Evolutionary conservation across 2,797 vertebrate genomes (phyloP).

Genomic region (Luscinia luscinia): DNA sequence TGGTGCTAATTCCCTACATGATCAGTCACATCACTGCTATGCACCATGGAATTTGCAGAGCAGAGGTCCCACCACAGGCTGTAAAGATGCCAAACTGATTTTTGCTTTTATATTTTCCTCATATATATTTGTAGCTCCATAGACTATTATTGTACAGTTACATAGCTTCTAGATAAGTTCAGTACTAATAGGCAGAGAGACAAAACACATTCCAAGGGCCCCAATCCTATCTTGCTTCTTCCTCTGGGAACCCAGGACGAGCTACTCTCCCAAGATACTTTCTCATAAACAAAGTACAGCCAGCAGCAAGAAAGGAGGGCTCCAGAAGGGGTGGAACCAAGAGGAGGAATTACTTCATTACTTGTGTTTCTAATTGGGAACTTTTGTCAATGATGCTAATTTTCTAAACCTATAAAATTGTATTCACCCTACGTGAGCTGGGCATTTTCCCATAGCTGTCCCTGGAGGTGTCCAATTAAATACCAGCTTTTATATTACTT

Average conservation of each 20-base stretch:
- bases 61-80: not conserved
- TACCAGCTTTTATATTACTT: not conserved
- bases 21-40: not conserved
- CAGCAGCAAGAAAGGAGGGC: not conserved
- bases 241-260: not conserved
- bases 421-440: accelerated
- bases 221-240: not conserved
- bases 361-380: not conserved
- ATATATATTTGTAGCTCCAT: not conserved
- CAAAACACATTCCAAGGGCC: not conserved
- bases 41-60: not conserved
- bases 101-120: not conserved
- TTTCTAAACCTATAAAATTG: not conserved
- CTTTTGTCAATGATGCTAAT: not conserved
- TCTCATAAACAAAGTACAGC: not conserved
- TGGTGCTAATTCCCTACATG: not conserved
- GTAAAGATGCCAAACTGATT: not conserved
- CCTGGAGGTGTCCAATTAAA: not conserved
- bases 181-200: not conserved
- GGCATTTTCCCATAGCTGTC: not conserved
- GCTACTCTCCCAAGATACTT: not conserved
- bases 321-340: not conserved
- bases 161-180: not conserved
- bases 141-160: no score
- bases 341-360: not conserved